Evolutionary conservation across 2,797 vertebrate genomes (phyloP).

Genomic region (Hydrocynus forskahlii): DNA sequence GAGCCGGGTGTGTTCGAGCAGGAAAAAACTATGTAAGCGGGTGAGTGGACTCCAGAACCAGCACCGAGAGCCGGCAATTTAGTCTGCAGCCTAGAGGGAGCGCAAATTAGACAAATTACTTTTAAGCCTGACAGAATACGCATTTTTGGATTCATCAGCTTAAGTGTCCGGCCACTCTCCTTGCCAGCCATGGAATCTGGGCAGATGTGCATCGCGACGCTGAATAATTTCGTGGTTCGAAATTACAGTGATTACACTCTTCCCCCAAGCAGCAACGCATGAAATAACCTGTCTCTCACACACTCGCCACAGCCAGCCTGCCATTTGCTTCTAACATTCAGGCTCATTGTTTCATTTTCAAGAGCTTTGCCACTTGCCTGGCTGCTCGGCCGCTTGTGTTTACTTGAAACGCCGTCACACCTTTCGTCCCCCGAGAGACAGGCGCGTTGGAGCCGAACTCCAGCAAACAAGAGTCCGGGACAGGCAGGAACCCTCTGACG

Average conservation of each 20-base stretch:
- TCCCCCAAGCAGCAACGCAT: conserved; percentile 26
- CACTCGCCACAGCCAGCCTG: conserved; percentile 29
- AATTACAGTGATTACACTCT: conserved; percentile 22
- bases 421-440: conserved; percentile 31
- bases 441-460: conserved; percentile 22
- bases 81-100: neutral
- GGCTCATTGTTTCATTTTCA: conserved; percentile 32
- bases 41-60: neutral
- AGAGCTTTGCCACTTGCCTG: conserved; percentile 25
- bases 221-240: neutral
- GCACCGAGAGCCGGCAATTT: neutral
- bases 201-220: neutral
- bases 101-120: neutral
- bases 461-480: neutral
- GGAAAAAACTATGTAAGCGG: neutral
- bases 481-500: neutral
- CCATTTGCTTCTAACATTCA: conserved; percentile 15
- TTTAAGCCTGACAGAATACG: neutral
- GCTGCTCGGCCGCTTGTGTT: conserved; percentile 21
- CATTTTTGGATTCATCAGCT: neutral
- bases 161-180: conserved; percentile 4
- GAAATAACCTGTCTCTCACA: conserved; percentile 41
- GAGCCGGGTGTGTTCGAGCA: no score
- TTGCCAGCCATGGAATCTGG: neutral
- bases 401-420: conserved; percentile 38